Evolutionary conservation across 2,113 vertebrate species (phyloP), one percentile per base, ranked within the genome.

Genomic region (Tyto alba): DNA sequence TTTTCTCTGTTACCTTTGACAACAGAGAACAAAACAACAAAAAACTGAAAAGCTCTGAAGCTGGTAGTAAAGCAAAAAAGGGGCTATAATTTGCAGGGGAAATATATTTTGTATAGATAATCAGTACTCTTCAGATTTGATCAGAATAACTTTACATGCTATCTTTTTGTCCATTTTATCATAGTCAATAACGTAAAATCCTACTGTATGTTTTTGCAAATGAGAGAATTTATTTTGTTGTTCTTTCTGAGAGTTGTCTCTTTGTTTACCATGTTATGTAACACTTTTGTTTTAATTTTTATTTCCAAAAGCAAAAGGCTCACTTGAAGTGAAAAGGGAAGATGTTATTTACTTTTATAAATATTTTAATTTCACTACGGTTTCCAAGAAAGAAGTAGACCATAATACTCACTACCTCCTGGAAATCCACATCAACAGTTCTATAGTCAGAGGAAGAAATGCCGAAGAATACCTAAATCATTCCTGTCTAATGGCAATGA

Each of bases 311-410:
- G 59, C 91, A 85, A 89, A 57, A 90, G 57, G 85, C 62, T 97
- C 60, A 7, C 43, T 85, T 74, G 90, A 96, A 91, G 41, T 67
- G 85, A 87, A 90, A 89, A 38, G n/a, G 81, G 86, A 95, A 78
- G 91, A 96, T 66, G 59, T 81, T 78, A 30, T 32, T 64, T 96
- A 81, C 76, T 95, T 96, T 74, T 83, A 95, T 88, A 93, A 93
- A 72, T 85, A 97, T 88, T 97, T 97, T 34, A 91, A 98, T 85
- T 86, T 98, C 92, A 92, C 90, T 23, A 56, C 5, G 26, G n/a
- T 74, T 95, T 93, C 95, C 17, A 13, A 53, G 8, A 69, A 78
- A 63, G 96, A 91, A 66, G 20, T 84, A 53, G 88, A 95, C 34
- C 74, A 66, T 26, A 95, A 89, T 16, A 56, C 16, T 16, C 92